Conservation (phyloP, 2,797 vertebrate genomes). For the Phrynocephalus forsythii region DNA sequence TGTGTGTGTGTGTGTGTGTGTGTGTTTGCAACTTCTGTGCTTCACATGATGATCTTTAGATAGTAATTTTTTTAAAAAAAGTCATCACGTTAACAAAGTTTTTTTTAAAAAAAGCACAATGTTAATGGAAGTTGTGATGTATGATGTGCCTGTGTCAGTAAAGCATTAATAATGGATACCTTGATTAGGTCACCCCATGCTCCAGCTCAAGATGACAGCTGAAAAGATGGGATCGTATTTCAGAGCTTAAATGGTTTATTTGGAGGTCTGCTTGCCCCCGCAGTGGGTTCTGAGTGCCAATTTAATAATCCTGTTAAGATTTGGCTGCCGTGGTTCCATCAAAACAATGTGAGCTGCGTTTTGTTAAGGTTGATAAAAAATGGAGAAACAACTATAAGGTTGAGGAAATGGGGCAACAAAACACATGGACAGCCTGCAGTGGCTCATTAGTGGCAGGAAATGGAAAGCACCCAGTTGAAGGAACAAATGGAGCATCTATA, state of each 20-base stretch:
- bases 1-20: too few species aligned
- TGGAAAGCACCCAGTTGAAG: background rate
- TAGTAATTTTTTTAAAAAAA: background rate
- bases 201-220: background rate
- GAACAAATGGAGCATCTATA: background rate
- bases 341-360: background rate
- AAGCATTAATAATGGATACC: background rate
- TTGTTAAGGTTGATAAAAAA: background rate
- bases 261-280: background rate
- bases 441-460: background rate
- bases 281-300: background rate
- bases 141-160: background rate
- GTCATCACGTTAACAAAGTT: background rate
- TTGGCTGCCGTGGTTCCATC: background rate
- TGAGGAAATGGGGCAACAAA: slow-evolving; percentile 2
- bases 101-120: background rate
- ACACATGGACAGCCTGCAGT: background rate
- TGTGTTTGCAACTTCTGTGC: background rate
- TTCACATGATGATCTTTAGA: background rate
- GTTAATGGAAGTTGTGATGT: background rate
- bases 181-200: background rate
- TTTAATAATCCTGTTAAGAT: background rate
- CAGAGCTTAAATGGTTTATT: background rate
- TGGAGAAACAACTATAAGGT: background rate
- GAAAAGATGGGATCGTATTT: background rate